Percentiles rank a stretch among this genome's conserved stretches.
These are phyloP conservation scores for Apteryx owenii DNA, from an alignment of 2,113 vertebrate species.

Conservation along the genomic window DNA sequence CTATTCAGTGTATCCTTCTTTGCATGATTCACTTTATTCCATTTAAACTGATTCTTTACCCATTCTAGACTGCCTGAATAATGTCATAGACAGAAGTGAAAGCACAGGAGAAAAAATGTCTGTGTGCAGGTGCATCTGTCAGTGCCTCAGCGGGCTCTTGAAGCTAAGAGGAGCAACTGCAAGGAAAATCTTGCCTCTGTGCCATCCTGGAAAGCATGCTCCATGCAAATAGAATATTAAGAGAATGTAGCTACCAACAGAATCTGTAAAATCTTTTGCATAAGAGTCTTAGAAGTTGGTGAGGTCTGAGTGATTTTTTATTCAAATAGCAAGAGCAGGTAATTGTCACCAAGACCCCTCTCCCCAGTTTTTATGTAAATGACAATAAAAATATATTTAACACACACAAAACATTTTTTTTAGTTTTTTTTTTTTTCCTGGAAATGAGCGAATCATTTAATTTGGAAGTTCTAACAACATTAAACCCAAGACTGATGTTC, in stretches of 20 bases:
- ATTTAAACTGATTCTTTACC: neutral
- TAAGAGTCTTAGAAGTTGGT: neutral
- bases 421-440: neutral
- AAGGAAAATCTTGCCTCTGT: neutral
- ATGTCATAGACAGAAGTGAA: neutral
- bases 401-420: fast-evolving
- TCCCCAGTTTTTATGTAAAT: neutral
- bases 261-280: neutral
- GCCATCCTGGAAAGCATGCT: neutral
- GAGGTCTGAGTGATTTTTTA: neutral
- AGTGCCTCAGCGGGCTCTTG: neutral
- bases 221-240: neutral
- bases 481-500: neutral
- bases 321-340: neutral
- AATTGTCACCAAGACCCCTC: neutral
- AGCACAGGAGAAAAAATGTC: neutral
- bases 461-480: neutral
- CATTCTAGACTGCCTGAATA: neutral
- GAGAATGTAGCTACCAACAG: neutral
- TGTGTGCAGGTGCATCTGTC: neutral
- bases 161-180: neutral
- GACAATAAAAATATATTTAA: neutral
- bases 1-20: neutral
- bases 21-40: neutral
- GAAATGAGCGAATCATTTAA: neutral